These are phyloP conservation scores for Ganaspis brasiliensis DNA, from an alignment of 2,888 invertebrate species.

Conservation along the genomic window DNA sequence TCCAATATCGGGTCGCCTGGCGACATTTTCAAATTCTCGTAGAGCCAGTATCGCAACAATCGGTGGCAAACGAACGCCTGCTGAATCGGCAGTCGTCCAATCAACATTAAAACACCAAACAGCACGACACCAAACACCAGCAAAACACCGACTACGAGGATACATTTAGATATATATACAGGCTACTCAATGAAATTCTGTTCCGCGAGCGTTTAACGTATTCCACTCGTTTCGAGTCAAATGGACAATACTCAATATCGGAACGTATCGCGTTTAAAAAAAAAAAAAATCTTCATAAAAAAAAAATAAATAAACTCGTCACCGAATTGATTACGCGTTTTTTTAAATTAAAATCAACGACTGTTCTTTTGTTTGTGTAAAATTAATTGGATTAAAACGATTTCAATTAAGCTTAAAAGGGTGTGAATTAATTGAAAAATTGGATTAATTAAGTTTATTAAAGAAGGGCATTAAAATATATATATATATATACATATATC, in stretches of 20 bases:
- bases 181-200: constrained; percentile 55
- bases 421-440: too few species aligned
- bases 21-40: constrained; percentile 60
- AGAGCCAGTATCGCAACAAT: constrained; percentile 68
- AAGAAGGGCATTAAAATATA: too few species aligned
- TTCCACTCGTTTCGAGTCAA: neutral
- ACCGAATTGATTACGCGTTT: neutral
- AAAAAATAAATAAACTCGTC: constrained; percentile 4
- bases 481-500: too few species aligned
- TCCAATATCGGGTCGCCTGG: constrained; percentile 57
- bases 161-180: constrained; percentile 55
- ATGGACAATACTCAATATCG: constrained; percentile 20
- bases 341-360: constrained; percentile 58
- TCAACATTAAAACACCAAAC: constrained; percentile 79
- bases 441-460: too few species aligned
- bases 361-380: neutral
- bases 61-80: constrained; percentile 75
- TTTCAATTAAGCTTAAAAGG: constrained; percentile 41
- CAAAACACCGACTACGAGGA: constrained; percentile 68
- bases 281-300: neutral
- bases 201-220: constrained; percentile 48
- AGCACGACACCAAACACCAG: constrained; percentile 71
- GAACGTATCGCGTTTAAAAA: neutral
- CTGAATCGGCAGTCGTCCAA: constrained; percentile 79
- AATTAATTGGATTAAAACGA: constrained; percentile 23